phyloP scores from a whole-genome alignment of 2,888 invertebrate genomes.

The Coenonympha arcania region DNA sequence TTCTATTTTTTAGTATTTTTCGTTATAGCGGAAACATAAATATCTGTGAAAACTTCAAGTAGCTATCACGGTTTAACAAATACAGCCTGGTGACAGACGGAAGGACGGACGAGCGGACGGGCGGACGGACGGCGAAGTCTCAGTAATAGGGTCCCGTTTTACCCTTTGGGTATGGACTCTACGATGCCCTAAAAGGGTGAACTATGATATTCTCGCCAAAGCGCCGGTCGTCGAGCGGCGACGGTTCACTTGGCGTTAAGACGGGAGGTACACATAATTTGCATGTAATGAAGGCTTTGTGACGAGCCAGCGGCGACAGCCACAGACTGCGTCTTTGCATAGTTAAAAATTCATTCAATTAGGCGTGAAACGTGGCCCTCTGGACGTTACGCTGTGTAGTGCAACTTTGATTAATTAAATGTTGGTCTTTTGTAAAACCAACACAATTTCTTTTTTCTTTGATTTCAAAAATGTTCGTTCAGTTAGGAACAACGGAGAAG shows the following conservation, averaged over 20 bases:
- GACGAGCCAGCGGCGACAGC: slow-evolving; percentile 40
- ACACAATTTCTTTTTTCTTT: not conserved
- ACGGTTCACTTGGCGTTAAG: slow-evolving; percentile 46
- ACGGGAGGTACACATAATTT: slow-evolving; percentile 65
- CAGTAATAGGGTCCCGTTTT: too few relatives aligned
- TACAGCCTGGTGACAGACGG: too few relatives aligned
- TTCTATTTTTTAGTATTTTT: not conserved
- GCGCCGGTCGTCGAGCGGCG: slow-evolving; percentile 4
- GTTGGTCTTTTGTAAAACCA: not conserved
- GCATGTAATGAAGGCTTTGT: slow-evolving; percentile 68
- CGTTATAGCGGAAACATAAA: too few relatives aligned
- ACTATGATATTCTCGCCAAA: slow-evolving; percentile 45
- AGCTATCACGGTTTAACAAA: too few relatives aligned
- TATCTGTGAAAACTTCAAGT: too few relatives aligned
- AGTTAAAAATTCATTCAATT: slow-evolving; percentile 72
- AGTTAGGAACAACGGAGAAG: too few relatives aligned
- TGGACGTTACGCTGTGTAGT: not conserved
- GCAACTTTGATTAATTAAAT: not conserved
- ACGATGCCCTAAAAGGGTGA: too few relatives aligned
- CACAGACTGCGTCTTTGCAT: slow-evolving; percentile 64
- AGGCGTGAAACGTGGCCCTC: slow-evolving; percentile 46
- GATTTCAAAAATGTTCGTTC: not conserved
- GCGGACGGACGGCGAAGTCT: too few relatives aligned
- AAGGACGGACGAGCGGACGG: too few relatives aligned
- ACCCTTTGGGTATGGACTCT: too few relatives aligned